phyloP scores from a whole-genome alignment of 2,113 vertebrate genomes.

The Bos javanicus region DNA sequence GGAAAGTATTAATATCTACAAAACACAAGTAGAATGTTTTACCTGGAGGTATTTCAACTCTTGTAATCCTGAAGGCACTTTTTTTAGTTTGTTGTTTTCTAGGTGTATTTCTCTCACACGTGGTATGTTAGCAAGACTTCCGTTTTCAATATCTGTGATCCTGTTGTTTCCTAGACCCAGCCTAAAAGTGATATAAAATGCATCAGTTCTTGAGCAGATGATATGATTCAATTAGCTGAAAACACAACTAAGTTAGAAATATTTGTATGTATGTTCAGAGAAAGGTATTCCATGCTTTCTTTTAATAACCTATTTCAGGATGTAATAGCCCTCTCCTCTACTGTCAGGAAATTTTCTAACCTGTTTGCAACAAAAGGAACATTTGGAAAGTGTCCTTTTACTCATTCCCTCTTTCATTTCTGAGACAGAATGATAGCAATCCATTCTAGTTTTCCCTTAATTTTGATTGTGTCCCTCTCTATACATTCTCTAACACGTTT shows the following conservation, averaged over 20 bases:
- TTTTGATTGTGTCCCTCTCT: neutral
- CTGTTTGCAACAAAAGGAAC: neutral
- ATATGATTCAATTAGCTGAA: slow-evolving; percentile 4
- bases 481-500: neutral
- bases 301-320: neutral
- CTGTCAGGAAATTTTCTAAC: neutral
- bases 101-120: slow-evolving; percentile 93
- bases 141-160: slow-evolving; percentile 95
- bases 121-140: slow-evolving; percentile 89
- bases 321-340: neutral
- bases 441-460: neutral
- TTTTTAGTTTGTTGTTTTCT: slow-evolving; percentile 94
- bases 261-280: neutral
- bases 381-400: neutral
- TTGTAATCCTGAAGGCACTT: slow-evolving; percentile 89
- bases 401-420: neutral
- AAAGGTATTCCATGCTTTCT: neutral
- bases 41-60: slow-evolving; percentile 96
- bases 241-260: neutral
- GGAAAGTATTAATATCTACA: neutral
- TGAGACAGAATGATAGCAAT: neutral
- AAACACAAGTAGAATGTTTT: slow-evolving; percentile 31
- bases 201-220: neutral
- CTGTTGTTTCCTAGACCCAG: slow-evolving; percentile 93
- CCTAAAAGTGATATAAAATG: slow-evolving; percentile 80